These are phyloP conservation scores for Drosophila mayri DNA, from an alignment of 1,140 invertebrate species.

Conservation along the genomic window DNA sequence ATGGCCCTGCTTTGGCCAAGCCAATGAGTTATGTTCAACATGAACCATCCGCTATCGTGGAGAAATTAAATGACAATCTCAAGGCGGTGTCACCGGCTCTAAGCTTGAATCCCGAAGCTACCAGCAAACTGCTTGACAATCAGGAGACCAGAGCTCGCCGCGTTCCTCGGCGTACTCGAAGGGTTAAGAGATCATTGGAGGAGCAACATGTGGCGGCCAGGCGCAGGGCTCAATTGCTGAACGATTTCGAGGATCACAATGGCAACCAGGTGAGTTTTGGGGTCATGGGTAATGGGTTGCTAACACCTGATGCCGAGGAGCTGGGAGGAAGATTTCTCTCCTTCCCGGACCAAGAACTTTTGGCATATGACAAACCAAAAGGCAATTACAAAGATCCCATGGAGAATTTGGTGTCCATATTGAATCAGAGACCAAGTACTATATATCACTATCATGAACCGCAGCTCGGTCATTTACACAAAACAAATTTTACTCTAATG, in stretches of 20 bases:
- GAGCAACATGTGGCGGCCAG: neutral
- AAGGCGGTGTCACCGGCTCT: neutral
- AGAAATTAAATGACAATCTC: neutral
- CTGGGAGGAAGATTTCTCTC: neutral
- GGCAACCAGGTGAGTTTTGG: conserved; percentile 54
- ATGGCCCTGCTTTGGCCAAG: neutral
- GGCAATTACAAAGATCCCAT: conserved; percentile 5
- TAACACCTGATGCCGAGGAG: conserved; percentile 12
- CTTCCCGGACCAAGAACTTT: conserved; percentile 1
- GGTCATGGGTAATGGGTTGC: conserved; percentile 30
- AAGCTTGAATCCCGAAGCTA: conserved; percentile 20
- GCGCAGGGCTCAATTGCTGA: conserved; percentile 11
- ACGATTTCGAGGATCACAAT: conserved; percentile 65
- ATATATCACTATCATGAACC: neutral
- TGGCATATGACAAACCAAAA: conserved; percentile 6
- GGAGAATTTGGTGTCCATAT: neutral
- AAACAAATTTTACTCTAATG: conserved; percentile 52
- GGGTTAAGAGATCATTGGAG: conserved; percentile 39
- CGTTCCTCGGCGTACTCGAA: neutral
- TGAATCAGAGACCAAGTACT: neutral
- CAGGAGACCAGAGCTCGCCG: neutral
- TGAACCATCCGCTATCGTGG: neutral
- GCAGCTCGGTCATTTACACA: neutral
- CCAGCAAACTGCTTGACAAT: conserved; percentile 31
- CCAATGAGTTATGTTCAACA: neutral